Base-by-base conservation (phyloP, 2,888 invertebrate genomes). In the Erynnis tages region DNA sequence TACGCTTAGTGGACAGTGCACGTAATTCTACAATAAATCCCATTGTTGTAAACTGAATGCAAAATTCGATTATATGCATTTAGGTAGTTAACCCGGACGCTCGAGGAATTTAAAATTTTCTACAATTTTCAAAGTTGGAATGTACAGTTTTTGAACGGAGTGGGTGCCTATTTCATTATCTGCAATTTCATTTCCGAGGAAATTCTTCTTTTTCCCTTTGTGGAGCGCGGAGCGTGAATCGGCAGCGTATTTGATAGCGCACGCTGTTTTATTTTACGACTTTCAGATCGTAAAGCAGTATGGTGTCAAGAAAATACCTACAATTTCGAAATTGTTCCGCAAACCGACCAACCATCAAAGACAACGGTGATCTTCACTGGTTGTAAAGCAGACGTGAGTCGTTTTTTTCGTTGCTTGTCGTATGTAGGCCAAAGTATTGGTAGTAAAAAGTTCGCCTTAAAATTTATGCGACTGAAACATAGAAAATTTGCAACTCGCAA, bases 11-110 rank as follows among this genome's bases (percentile, higher is more conserved):
- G 74, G 72, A 74, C 78, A 71, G 61, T 57, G 72, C 87, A 86
- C 87, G 87, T 87, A 85, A 69, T 70, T 82, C 73, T 73, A 85
- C 86, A 85, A 86, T 88, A 88, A 87, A 87, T 87, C 75, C 80
- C 73, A 79, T 76, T 74, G 78, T 74, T 75, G 79, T 71, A 66
- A 69, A 63, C 73, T 69, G 86, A 82, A 87, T 87, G 82, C 80
- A 73, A 73, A 80, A 79, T 78, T 70, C 71, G 74, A 77, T 77
- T 76, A 78, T 76, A 84, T 83, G 83, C 83, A 82, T 82, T 84
- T 79, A 79, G 82, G 82, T 80, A 84, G 77, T 77, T 78, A 76
- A 71, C 67, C 69, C 68, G 75, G 57, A 76, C 79, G 82, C 78
- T 68, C 65, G 63, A 67, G 63, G 80, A 80, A 81, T 84, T 74